A percentile compares a stretch with the other conserved stretches of the same genome.
Evolutionary conservation across 1,140 invertebrate species (phyloP).

Genomic region (Chymomyza costata): DNA sequence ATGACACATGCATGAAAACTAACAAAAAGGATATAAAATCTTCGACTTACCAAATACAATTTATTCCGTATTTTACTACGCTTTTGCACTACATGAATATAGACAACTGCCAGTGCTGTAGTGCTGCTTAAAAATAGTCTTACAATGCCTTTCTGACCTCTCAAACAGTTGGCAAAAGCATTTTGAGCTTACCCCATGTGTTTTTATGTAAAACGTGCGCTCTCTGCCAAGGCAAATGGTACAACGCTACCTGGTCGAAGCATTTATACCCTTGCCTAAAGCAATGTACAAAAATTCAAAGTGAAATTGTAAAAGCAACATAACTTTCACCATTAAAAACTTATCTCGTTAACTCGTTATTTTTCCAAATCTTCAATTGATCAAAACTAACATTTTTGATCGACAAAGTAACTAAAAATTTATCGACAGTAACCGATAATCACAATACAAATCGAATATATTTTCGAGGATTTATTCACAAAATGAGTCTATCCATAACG

Average conservation of each 20-base stretch:
- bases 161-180: slow-evolving; percentile 36
- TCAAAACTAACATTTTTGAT: neutral
- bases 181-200: slow-evolving; percentile 16
- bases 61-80: slow-evolving; percentile 16
- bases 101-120: slow-evolving; percentile 23
- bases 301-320: slow-evolving; percentile 46
- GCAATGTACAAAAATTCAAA: slow-evolving; percentile 41
- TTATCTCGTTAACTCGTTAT: slow-evolving; percentile 11
- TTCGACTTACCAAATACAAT: neutral
- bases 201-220: slow-evolving; percentile 33
- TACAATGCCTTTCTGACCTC: slow-evolving; percentile 37
- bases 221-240: slow-evolving; percentile 18
- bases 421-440: too few relatives aligned
- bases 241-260: slow-evolving; percentile 27
- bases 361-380: slow-evolving; percentile 21
- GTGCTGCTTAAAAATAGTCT: slow-evolving; percentile 40
- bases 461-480: too few relatives aligned
- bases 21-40: slow-evolving; percentile 8
- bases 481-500: too few relatives aligned
- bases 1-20: too few relatives aligned
- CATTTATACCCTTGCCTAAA: too few relatives aligned
- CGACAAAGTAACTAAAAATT: neutral
- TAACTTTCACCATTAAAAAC: slow-evolving; percentile 35
- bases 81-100: slow-evolving; percentile 26
- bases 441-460: too few relatives aligned